phyloP scores from a whole-genome alignment of 37 sponge, comb jelly and placozoan species.

The Spongilla lacustris region DNA sequence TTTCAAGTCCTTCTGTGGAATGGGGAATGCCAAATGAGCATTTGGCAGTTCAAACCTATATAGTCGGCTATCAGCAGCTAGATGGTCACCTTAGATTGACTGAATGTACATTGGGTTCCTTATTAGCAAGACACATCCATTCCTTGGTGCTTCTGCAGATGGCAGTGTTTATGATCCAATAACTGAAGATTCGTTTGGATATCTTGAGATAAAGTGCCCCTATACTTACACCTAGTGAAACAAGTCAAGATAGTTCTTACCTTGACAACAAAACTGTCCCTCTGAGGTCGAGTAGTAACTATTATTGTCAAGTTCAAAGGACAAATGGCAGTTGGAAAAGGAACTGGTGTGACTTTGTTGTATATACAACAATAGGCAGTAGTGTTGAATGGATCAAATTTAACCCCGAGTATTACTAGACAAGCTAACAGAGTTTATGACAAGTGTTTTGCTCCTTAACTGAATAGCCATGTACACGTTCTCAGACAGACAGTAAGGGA shows the following conservation, averaged over 20 bases:
- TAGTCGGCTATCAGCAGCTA: constrained; percentile 11
- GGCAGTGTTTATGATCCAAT: constrained; percentile 61
- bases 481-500: constrained; percentile 9
- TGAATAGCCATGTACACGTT: constrained; percentile 8
- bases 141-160: constrained; percentile 70
- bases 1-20: background rate
- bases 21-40: constrained; percentile 6
- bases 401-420: constrained; percentile 9
- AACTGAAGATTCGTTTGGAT: constrained; percentile 41
- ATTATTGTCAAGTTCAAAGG: constrained; percentile 33
- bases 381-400: constrained; percentile 16
- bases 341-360: constrained; percentile 39
- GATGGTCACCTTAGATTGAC: constrained; percentile 41
- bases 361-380: constrained; percentile 5
- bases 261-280: background rate
- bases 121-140: constrained; percentile 25
- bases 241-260: background rate
- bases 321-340: constrained; percentile 25
- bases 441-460: constrained; percentile 24
- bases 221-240: constrained; percentile 10
- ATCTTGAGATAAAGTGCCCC: constrained; percentile 11
- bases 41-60: constrained; percentile 7
- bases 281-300: background rate
- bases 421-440: constrained; percentile 15
- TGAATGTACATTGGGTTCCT: constrained; percentile 51